phyloP scores from a whole-genome alignment of 2,113 vertebrate species.

The Puma concolor region DNA sequence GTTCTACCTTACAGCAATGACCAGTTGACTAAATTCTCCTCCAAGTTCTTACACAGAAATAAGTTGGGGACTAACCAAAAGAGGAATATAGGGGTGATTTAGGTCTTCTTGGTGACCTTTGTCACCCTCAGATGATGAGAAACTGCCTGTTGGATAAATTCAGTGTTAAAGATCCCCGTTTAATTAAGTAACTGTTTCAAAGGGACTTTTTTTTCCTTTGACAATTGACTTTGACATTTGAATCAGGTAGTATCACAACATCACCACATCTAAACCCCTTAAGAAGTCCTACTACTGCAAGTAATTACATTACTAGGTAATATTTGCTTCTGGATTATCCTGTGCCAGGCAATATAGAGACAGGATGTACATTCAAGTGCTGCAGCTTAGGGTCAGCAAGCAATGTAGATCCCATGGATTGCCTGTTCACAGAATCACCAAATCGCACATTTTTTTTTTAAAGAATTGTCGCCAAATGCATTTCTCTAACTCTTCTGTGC shows the following conservation, averaged over 20 bases:
- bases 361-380: not conserved
- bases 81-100: not conserved
- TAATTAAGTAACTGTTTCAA: slow-evolving; percentile 9
- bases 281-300: not conserved
- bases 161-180: not conserved
- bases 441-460: not conserved
- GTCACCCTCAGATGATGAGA: not conserved
- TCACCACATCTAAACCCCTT: not conserved
- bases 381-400: not conserved
- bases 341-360: not conserved
- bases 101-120: not conserved
- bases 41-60: not conserved
- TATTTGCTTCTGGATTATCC: not conserved
- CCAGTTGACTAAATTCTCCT: not conserved
- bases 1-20: not conserved
- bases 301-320: not conserved
- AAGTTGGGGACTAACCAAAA: not conserved
- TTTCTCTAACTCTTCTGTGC: slow-evolving; percentile 37
- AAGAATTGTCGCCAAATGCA: not conserved
- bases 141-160: not conserved
- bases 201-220: not conserved
- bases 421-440: slow-evolving; percentile 24
- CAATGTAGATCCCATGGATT: not conserved
- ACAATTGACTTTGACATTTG: not conserved
- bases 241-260: not conserved